Percentiles rank a stretch among this genome's conserved stretches.
phyloP scores from a whole-genome alignment of 2,888 invertebrate species.

The Alloscopus bannaensis region DNA sequence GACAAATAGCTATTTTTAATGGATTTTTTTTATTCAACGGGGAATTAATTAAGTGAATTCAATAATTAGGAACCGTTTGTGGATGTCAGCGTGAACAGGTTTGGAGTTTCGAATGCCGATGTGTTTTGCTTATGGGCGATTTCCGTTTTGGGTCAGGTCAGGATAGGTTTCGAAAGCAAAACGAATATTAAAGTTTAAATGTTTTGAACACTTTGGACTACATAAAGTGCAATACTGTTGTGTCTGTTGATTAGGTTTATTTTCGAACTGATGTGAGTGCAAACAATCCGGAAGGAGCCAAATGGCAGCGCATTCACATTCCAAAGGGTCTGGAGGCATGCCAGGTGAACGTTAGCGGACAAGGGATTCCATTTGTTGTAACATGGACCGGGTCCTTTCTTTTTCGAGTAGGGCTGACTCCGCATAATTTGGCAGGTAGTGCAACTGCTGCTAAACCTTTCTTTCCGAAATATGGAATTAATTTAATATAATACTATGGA shows the following conservation, averaged over 20 bases:
- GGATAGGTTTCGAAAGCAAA: too few relatives aligned
- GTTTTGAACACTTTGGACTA: neutral
- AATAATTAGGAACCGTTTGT: conserved; percentile 89
- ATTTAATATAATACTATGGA: neutral
- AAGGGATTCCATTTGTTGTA: conserved; percentile 91
- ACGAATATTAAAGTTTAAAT: too few relatives aligned
- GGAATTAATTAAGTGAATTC: neutral
- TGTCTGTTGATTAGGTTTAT: conserved; percentile 82
- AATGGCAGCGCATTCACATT: conserved; percentile 88
- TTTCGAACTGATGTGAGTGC: conserved; percentile 88
- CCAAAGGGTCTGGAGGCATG: conserved; percentile 88
- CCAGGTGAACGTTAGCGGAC: conserved; percentile 90
- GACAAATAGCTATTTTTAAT: neutral
- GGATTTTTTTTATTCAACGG: neutral
- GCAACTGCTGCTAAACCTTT: neutral
- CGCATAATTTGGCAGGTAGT: conserved; percentile 84
- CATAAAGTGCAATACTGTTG: conserved; percentile 29
- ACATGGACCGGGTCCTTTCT: conserved; percentile 89
- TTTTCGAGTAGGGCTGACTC: conserved; percentile 88
- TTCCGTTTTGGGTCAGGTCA: conserved; percentile 90
- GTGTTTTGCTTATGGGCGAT: conserved; percentile 92
- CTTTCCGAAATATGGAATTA: neutral
- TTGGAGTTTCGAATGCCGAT: conserved; percentile 85
- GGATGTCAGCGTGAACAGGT: conserved; percentile 91
- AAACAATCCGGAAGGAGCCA: conserved; percentile 89